Evolutionary conservation across 2,797 vertebrate genomes (phyloP).

Genomic region (Manis crassicaudata): DNA sequence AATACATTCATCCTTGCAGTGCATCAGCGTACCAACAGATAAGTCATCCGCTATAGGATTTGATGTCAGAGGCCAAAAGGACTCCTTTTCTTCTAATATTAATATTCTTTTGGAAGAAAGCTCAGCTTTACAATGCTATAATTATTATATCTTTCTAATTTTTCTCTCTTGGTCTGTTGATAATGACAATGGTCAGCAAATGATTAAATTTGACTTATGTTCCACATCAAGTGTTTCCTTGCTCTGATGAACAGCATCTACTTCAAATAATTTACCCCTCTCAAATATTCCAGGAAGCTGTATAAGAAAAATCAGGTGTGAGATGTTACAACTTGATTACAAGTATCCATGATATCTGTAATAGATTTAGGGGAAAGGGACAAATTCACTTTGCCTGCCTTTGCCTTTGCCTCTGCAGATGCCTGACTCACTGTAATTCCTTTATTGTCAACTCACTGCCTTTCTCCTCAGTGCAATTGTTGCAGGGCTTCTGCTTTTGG

Average conservation of each 20-base stretch:
- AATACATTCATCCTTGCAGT: background rate
- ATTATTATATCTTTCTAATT: slow-evolving; percentile 7
- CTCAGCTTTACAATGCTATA: background rate
- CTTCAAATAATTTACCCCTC: background rate
- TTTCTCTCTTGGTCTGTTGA: slow-evolving; percentile 2
- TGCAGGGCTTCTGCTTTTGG: background rate
- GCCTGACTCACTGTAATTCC: background rate
- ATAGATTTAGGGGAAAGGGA: background rate
- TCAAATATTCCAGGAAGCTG: background rate
- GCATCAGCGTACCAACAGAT: background rate
- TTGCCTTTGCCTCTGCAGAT: background rate
- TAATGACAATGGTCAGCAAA: background rate
- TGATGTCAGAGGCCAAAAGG: background rate
- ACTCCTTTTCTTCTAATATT: background rate
- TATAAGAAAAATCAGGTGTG: slow-evolving; percentile 6
- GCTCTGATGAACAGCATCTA: background rate
- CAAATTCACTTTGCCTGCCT: background rate
- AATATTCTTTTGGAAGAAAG: background rate
- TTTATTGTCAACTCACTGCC: background rate
- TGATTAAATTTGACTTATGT: background rate
- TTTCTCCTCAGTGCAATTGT: background rate
- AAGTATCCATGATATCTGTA: background rate
- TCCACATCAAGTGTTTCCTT: background rate
- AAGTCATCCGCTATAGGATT: background rate
- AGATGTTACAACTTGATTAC: background rate